Percentiles rank a stretch among this genome's conserved stretches.
Conservation (phyloP, 2,888 invertebrate genomes). For the Chrysolina oricalcia region DNA sequence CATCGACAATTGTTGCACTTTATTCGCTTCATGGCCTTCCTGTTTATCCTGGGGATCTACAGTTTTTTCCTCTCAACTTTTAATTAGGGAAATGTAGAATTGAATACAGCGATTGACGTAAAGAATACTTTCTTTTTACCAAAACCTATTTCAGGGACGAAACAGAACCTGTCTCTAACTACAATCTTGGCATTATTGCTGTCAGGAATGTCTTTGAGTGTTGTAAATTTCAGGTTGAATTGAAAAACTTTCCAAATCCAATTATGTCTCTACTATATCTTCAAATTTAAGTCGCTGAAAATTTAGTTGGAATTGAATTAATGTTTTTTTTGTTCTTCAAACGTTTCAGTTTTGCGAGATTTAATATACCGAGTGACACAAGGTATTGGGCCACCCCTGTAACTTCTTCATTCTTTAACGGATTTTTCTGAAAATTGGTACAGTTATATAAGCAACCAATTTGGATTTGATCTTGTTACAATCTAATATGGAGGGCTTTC, state of each 20-base stretch:
- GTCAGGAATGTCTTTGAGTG: neutral
- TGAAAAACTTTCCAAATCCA: constrained; percentile 10
- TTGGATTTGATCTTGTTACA: too few relatives aligned
- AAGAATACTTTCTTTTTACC: neutral
- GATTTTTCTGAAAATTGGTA: too few relatives aligned
- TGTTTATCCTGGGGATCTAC: neutral
- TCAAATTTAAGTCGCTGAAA: neutral
- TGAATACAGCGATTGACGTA: neutral
- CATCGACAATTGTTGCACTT: neutral
- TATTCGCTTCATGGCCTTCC: neutral
- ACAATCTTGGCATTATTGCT: constrained; percentile 1
- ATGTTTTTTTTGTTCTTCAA: neutral
- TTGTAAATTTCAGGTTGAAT: neutral
- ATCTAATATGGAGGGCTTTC: too few relatives aligned
- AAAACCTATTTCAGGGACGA: neutral
- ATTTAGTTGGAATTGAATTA: neutral
- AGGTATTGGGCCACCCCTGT: too few relatives aligned
- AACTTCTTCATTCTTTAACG: too few relatives aligned
- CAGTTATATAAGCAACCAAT: too few relatives aligned
- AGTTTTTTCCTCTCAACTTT: constrained; percentile 5
- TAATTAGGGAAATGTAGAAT: constrained; percentile 20
- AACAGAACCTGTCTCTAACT: neutral
- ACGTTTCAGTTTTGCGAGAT: neutral
- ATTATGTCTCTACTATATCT: constrained; percentile 5
- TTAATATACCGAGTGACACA: too few relatives aligned